These are phyloP conservation scores for Pachydiplax longipennis DNA, from an alignment of 2,888 invertebrate species.

Conservation along the genomic window DNA sequence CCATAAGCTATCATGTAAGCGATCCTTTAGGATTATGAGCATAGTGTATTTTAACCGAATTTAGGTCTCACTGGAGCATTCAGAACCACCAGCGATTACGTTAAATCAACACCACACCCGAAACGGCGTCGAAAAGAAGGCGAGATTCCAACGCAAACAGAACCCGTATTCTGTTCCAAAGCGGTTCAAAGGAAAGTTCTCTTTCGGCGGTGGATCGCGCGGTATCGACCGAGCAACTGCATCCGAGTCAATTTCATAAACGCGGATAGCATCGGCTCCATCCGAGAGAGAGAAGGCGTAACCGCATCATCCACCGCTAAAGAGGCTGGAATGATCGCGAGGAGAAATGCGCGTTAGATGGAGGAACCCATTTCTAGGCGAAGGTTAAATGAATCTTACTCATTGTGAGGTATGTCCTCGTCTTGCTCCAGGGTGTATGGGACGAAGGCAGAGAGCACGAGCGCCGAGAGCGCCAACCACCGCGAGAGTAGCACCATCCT, in stretches of 20 bases:
- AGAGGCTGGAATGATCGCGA: background rate
- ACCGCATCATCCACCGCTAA: background rate
- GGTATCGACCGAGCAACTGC: conserved; percentile 37
- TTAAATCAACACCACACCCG: background rate
- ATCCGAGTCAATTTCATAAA: conserved; percentile 15
- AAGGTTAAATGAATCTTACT: conserved; percentile 68
- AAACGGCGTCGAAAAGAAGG: too few species aligned
- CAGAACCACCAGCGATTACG: background rate
- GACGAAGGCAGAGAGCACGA: conserved; percentile 51
- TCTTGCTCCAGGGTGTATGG: conserved; percentile 72
- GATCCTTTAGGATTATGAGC: too few species aligned
- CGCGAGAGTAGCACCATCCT: conserved; percentile 53
- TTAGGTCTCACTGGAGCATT: background rate
- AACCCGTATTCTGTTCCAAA: too few species aligned
- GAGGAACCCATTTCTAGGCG: background rate
- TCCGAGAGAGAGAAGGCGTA: background rate
- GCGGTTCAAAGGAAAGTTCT: background rate
- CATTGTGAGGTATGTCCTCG: conserved; percentile 89
- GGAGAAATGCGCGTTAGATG: background rate
- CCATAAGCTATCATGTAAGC: too few species aligned
- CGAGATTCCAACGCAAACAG: too few species aligned
- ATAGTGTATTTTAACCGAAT: too few species aligned
- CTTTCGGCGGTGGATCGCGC: conserved; percentile 2
- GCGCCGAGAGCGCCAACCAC: conserved; percentile 51
- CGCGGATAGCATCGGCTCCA: conserved; percentile 13